Evolutionary conservation across 2,113 vertebrate genomes (phyloP), one percentile per base, ranked within the genome.

Genomic region (Phoxinus phoxinus): DNA sequence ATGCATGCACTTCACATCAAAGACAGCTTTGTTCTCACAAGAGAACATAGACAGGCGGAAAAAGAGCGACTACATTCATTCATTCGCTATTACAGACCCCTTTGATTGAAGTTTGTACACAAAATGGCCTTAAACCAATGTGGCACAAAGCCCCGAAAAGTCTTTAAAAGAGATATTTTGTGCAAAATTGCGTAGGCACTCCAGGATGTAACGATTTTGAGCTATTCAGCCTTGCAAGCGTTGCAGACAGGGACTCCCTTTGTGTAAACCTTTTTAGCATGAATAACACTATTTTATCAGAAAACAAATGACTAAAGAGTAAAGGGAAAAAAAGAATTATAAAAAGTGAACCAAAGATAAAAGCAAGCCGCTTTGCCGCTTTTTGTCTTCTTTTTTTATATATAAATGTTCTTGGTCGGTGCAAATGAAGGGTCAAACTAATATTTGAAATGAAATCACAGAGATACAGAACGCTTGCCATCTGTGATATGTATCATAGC

Each of bases 1-100:
- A 95, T 94, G 91, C 85, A 83, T 85, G 87, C 90, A 90, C 92
- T 93, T 88, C 87, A 94, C 92, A 93, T 95, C 93, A 93, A 93
- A 94, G 91, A 92, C 91, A 91, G 86, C 69, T 85, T 86, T 67
- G 32, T 90, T 87, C 93, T 93, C 91, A 89, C 92, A 91, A 89
- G 86, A 85, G 85, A 91, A 87, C 85, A 94, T 81, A 85, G 91
- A 91, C 86, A 85, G 81, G 87, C 86, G 89, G 90, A 90, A 89
- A 88, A 91, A 90, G 91, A 90, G 87, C 89, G 85, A 88, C 83
- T 88, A 88, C 79, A 71, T 87, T 87, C 87, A 90, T 88, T 90
- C 89, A 87, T 89, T 86, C 87, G 88, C 90, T 88, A 88, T 83
- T 85, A 88, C 73, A 75, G 72, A 46, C 72, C 71, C 65, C 89